Conservation (phyloP, 2,888 invertebrate genomes). For the Disparrhopalites patrizii region DNA sequence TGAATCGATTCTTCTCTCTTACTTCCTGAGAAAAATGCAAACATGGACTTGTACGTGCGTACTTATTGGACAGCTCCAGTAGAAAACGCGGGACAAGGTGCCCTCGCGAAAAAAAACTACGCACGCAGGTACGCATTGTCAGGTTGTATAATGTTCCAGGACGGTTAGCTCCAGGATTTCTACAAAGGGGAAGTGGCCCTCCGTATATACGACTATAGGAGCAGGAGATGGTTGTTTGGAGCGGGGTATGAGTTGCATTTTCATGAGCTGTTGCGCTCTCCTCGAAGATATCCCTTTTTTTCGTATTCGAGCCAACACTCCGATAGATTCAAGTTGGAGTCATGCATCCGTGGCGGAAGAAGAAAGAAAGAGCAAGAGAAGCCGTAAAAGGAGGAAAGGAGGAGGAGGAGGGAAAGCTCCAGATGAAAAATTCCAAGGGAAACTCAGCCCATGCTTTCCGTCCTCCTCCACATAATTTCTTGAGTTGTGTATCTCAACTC, state of each 20-base stretch:
- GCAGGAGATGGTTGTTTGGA: not conserved
- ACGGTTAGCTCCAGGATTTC: too few species aligned
- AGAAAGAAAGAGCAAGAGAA: not conserved
- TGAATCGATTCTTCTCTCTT: not conserved
- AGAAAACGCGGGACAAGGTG: too few species aligned
- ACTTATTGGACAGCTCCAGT: too few species aligned
- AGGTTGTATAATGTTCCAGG: too few species aligned
- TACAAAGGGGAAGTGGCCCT: too few species aligned
- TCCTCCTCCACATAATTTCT: conserved; percentile 12
- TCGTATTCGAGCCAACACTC: conserved; percentile 18
- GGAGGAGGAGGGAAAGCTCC: too few species aligned
- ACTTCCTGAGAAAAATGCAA: not conserved
- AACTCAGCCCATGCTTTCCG: too few species aligned
- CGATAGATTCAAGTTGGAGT: conserved; percentile 11
- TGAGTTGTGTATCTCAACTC: conserved; percentile 12
- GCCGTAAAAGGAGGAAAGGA: too few species aligned
- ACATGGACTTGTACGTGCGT: too few species aligned
- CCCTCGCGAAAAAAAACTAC: too few species aligned
- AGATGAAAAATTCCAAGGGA: conserved; percentile 17
- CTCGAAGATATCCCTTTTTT: conserved; percentile 6
- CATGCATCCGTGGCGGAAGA: not conserved
- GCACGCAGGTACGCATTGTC: too few species aligned
- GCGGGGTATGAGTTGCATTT: conserved; percentile 11
- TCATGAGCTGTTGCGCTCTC: conserved; percentile 1
- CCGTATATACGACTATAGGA: too few species aligned